Evolutionary conservation across 2,888 invertebrate genomes (phyloP).

Genomic region (Phoenoteleia sp.): DNA sequence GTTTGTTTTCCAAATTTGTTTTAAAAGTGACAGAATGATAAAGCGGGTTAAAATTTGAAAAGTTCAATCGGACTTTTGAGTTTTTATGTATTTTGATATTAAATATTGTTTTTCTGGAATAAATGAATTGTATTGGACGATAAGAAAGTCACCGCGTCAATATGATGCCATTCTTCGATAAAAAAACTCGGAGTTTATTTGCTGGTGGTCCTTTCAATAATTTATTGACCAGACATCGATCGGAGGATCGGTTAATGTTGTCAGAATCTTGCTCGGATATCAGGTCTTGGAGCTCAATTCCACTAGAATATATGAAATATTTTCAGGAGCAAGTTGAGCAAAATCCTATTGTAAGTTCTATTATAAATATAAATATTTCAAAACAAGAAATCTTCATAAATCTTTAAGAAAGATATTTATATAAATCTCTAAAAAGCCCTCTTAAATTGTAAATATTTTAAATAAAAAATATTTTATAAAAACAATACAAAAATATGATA

Average conservation of each 20-base stretch:
- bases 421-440: constrained; percentile 79
- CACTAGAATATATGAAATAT: constrained; percentile 81
- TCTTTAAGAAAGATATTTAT: constrained; percentile 77
- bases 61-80: background rate
- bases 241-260: constrained; percentile 88
- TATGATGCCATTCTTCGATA: constrained; percentile 77
- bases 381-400: constrained; percentile 77
- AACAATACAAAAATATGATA: no score
- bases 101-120: background rate
- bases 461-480: no score
- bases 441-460: no score
- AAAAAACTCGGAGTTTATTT: constrained; percentile 73
- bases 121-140: background rate
- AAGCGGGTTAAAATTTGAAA: constrained; percentile 51
- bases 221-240: constrained; percentile 84
- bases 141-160: no score
- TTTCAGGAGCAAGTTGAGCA: constrained; percentile 82
- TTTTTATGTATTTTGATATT: constrained; percentile 29
- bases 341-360: constrained; percentile 76
- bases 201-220: constrained; percentile 60
- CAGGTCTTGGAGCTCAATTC: constrained; percentile 88
- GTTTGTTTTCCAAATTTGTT: constrained; percentile 40
- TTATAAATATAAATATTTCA: constrained; percentile 81
- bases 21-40: constrained; percentile 19
- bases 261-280: constrained; percentile 88